phyloP scores from a whole-genome alignment of 1,140 invertebrate genomes.

The Brevipalpus yothersi region DNA sequence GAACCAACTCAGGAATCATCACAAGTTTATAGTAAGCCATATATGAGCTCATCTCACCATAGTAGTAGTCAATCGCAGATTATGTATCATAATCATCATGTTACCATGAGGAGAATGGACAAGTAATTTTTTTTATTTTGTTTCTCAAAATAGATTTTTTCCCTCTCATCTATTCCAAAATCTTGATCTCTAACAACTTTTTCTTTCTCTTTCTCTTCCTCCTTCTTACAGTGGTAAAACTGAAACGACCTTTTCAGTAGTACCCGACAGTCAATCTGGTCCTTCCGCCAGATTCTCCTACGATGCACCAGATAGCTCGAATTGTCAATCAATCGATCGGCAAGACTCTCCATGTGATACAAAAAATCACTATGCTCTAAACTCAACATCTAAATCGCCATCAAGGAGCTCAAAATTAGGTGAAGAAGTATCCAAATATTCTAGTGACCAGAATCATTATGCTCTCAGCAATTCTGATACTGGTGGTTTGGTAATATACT shows the following conservation, averaged over 20 bases:
- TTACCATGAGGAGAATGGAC: constrained; percentile 14
- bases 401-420: too few relatives aligned
- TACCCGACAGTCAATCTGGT: not conserved
- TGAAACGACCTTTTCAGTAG: constrained; percentile 6
- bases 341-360: not conserved
- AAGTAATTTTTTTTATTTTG: not conserved
- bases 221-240: constrained; percentile 4
- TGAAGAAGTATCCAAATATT: too few relatives aligned
- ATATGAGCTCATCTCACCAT: constrained; percentile 6
- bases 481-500: constrained; percentile 8
- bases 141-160: not conserved
- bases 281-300: not conserved
- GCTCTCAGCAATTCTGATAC: not conserved
- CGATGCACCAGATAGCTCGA: not conserved
- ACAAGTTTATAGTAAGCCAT: constrained; percentile 19
- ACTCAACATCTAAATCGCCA: constrained; percentile 1
- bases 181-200: not conserved
- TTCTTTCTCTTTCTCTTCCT: not conserved
- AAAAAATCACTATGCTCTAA: not conserved
- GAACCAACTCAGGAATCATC: constrained; percentile 47
- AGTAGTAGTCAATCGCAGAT: constrained; percentile 7
- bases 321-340: not conserved
- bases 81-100: constrained; percentile 7
- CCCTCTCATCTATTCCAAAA: not conserved
- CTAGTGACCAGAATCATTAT: too few relatives aligned